A percentile compares a stretch with the other conserved stretches of the same genome.
Evolutionary conservation across 2,113 vertebrate genomes (phyloP).

Genomic region (Taxidea taxus): DNA sequence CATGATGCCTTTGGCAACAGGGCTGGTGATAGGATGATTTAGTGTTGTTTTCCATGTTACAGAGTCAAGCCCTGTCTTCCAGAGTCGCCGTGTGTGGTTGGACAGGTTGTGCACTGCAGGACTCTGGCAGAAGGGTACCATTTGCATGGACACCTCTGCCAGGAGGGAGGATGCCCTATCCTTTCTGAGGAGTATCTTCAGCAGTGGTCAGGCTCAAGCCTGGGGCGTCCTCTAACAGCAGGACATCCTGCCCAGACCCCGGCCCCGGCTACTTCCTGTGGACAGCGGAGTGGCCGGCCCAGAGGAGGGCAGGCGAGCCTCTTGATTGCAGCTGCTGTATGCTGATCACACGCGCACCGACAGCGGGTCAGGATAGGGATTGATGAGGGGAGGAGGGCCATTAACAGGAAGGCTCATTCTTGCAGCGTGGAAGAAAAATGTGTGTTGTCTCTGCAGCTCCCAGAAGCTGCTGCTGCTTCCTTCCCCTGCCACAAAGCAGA

Average conservation of each 20-base stretch:
- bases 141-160: neutral
- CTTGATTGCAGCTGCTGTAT: neutral
- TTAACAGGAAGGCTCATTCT: neutral
- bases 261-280: neutral
- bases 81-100: neutral
- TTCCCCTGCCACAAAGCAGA: neutral
- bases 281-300: accelerated
- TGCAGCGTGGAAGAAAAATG: accelerated
- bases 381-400: neutral
- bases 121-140: neutral
- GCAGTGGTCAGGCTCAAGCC: neutral
- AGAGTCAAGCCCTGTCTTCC: neutral
- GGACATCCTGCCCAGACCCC: neutral
- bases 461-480: neutral
- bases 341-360: accelerated
- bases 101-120: neutral
- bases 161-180: neutral
- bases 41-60: neutral
- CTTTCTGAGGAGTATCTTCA: neutral
- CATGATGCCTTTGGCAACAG: neutral
- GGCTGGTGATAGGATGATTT: neutral
- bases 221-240: neutral
- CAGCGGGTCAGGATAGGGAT: neutral
- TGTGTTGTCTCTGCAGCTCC: no score
- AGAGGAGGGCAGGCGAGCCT: no score